Conservation (phyloP, 2,797 vertebrate genomes). For the Danio tinwini region DNA sequence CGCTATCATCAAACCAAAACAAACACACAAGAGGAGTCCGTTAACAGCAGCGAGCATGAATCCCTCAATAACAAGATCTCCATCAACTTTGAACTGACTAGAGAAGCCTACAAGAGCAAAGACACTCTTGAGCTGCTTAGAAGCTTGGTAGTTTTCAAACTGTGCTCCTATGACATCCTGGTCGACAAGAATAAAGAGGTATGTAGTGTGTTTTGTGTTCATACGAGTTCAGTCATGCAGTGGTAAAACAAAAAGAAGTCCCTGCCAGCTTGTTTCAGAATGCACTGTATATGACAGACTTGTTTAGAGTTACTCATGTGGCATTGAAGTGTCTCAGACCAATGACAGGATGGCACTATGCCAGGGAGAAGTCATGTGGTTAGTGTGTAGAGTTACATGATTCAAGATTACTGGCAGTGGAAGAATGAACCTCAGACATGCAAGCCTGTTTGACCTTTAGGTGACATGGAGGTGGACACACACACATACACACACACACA, state of each 20-base stretch:
- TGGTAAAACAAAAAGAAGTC: too few relatives aligned
- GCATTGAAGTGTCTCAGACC: neutral
- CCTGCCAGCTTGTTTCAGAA: neutral
- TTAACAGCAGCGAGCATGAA: conserved; percentile 11
- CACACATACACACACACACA: too few relatives aligned
- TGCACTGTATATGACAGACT: neutral
- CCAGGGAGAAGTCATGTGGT: conserved; percentile 7
- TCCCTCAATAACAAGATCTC: conserved; percentile 51
- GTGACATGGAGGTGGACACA: neutral
- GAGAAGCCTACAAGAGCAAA: conserved; percentile 89
- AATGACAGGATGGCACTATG: neutral
- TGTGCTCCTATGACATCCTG: conserved; percentile 85
- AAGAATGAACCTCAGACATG: neutral
- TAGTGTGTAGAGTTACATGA: neutral
- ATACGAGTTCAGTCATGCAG: neutral
- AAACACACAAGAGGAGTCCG: conserved; percentile 33
- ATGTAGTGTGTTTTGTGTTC: conserved; percentile 31
- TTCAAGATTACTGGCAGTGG: neutral
- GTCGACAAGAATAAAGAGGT: conserved; percentile 84
- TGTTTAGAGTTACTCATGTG: conserved; percentile 8
- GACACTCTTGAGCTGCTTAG: conserved; percentile 84
- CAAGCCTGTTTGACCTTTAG: neutral
- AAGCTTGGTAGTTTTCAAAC: conserved; percentile 86
- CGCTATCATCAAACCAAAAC: conserved; percentile 37
- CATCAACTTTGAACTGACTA: conserved; percentile 83